Conservation (phyloP, 2,888 invertebrate genomes). For the Gnatocerus cornutus region DNA sequence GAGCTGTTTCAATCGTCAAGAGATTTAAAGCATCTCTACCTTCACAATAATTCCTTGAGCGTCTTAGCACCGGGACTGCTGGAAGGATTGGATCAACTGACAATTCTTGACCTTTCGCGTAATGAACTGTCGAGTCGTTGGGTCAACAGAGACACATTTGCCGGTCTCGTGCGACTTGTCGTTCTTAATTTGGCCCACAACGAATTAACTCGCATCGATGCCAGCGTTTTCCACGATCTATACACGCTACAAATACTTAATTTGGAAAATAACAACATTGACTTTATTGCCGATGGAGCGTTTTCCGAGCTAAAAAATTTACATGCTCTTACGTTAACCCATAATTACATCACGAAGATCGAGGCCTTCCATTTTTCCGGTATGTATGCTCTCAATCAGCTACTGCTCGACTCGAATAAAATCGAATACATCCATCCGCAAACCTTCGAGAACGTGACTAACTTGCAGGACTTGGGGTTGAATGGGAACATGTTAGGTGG, state of each 20-base stretch:
- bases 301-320: slow-evolving; percentile 85
- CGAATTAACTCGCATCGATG: slow-evolving; percentile 81
- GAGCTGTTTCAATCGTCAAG: slow-evolving; percentile 84
- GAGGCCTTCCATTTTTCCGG: slow-evolving; percentile 83
- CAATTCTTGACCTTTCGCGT: slow-evolving; percentile 81
- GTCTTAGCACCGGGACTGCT: slow-evolving; percentile 84
- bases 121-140: slow-evolving; percentile 86
- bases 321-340: slow-evolving; percentile 82
- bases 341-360: slow-evolving; percentile 81
- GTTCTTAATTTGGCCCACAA: slow-evolving; percentile 85
- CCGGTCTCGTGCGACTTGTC: slow-evolving; percentile 81
- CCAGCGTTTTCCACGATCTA: slow-evolving; percentile 82
- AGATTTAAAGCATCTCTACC: slow-evolving; percentile 81
- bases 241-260: slow-evolving; percentile 84
- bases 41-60: slow-evolving; percentile 85
- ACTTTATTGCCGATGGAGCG: slow-evolving; percentile 81
- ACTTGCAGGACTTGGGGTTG: slow-evolving; percentile 84
- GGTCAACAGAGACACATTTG: slow-evolving; percentile 86
- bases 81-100: slow-evolving; percentile 82
- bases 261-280: slow-evolving; percentile 82
- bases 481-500: slow-evolving; percentile 82
- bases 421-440: slow-evolving; percentile 80
- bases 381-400: slow-evolving; percentile 81
- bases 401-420: slow-evolving; percentile 83
- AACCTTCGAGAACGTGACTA: slow-evolving; percentile 85